Evolutionary conservation across 2,888 invertebrate genomes (phyloP), one percentile per base, ranked within the genome.

Genomic region (Cantharis lateralis): DNA sequence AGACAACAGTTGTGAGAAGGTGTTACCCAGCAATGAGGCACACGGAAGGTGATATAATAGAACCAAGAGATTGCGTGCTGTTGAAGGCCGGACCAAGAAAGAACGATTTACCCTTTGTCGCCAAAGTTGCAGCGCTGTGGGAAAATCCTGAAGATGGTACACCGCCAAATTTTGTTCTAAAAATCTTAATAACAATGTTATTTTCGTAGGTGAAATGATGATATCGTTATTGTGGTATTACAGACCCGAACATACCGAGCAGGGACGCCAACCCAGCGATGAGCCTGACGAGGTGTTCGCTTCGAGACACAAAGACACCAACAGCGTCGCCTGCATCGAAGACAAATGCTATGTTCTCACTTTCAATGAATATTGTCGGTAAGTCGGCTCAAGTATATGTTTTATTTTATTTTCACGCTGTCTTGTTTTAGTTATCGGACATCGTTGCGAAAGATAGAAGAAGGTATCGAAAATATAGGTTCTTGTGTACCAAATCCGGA

Each of bases 141-240:
- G 97, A 98, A 88, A 96, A 97, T 90, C 95, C 96, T 3, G 95
- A 95, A 73, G 96, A 96, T 88, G 97, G 98, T 96, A 87, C 89
- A 90, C 85, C 70, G 66, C 4, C 70, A 15, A 74, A 66, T 75
- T n/a, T 48, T 20, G 78, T 78, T 26, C 79, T 76, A 86, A 48
- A 48, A 48, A 48, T 48, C n/a, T 48, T 48, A 48, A 48, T 48
- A 48, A 48, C 48, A n/a, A 48, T 7, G n/a, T 48, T 48, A 48
- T 48, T 48, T 48, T 48, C 88, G 0, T 88, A 97, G 98, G 96
- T 78, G 98, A 98, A 89, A 98, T 98, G 97, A 97, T 97, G 97
- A 95, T 98, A 90, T 97, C 97, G 3, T 90, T 98, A 78, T 90
- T 98, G 81, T 98, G 98, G 98, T 98, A 98, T 90, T 98, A 98